Percentiles rank a stretch among this genome's conserved stretches.
Conservation (phyloP, 2,113 vertebrate species). For the Dasyornis broadbenti region DNA sequence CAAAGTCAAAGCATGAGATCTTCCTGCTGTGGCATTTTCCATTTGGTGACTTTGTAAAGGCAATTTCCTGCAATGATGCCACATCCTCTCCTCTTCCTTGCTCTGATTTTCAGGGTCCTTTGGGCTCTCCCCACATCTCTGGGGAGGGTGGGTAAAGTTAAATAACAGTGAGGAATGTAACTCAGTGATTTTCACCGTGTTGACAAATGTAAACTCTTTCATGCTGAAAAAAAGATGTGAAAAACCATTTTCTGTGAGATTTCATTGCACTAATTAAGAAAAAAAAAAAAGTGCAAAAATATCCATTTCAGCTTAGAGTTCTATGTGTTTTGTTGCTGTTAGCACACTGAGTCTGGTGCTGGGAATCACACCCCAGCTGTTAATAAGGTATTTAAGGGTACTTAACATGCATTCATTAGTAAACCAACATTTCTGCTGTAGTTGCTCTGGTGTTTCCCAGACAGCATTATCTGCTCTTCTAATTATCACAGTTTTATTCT, state of each 20-base stretch:
- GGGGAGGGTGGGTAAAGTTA: not conserved
- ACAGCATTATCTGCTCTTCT: not conserved
- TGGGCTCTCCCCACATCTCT: not conserved
- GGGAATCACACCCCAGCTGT: not conserved
- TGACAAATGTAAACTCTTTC: not conserved
- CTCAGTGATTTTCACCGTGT: not conserved
- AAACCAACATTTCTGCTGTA: not conserved
- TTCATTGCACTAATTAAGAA: not conserved
- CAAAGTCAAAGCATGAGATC: not conserved
- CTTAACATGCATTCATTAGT: slow-evolving; percentile 1
- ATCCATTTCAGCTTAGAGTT: not conserved
- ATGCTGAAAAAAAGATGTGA: not conserved
- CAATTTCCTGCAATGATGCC: not conserved
- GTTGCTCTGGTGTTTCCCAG: slow-evolving; percentile 12
- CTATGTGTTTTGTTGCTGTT: not conserved
- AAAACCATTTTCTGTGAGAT: not conserved
- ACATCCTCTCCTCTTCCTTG: not conserved
- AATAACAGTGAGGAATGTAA: not conserved
- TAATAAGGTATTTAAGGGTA: not conserved
- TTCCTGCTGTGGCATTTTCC: not conserved
- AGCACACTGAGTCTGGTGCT: not conserved
- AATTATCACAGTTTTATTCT: not conserved
- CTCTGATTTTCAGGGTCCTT: not conserved
- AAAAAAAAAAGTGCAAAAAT: not conserved
- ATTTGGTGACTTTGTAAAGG: not conserved